Percentiles rank a stretch among this genome's conserved stretches.
phyloP scores from a whole-genome alignment of 1,140 invertebrate species.

The Thereuonema tuberculata region DNA sequence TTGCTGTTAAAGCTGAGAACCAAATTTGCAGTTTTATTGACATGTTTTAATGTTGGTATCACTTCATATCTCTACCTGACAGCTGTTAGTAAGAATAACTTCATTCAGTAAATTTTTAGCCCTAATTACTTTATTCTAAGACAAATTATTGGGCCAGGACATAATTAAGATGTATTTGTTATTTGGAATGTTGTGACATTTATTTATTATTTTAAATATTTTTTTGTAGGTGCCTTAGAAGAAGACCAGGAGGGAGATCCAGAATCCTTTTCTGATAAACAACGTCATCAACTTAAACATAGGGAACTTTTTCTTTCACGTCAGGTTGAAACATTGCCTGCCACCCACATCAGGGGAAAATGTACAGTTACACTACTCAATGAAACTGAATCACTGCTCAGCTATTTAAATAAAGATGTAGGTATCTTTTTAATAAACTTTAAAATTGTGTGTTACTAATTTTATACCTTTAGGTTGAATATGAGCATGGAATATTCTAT shows the following conservation, averaged over 20 bases:
- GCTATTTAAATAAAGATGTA: slow-evolving; percentile 93
- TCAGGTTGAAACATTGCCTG: slow-evolving; percentile 94
- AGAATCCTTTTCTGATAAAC: slow-evolving; percentile 45
- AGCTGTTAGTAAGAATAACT: too few relatives aligned
- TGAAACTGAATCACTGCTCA: slow-evolving; percentile 89
- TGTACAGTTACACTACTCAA: slow-evolving; percentile 95
- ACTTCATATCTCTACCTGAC: too few relatives aligned
- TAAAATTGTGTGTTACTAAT: background rate
- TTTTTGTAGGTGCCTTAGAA: slow-evolving; percentile 11
- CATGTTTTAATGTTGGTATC: too few relatives aligned
- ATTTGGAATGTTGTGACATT: background rate
- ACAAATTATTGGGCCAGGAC: too few relatives aligned
- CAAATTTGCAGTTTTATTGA: too few relatives aligned
- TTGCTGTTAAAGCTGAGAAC: too few relatives aligned
- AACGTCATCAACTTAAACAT: slow-evolving; percentile 90
- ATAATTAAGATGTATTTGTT: too few relatives aligned
- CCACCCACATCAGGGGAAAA: slow-evolving; percentile 97
- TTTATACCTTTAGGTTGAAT: too few relatives aligned
- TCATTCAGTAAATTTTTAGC: too few relatives aligned
- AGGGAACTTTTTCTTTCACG: slow-evolving; percentile 94
- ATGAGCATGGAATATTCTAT: too few relatives aligned
- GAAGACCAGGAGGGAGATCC: slow-evolving; percentile 11
- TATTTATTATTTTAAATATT: background rate
- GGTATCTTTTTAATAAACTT: too few relatives aligned
- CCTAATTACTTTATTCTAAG: too few relatives aligned